Conservation (phyloP, 2,888 invertebrate species). For the Blastobasis lacticolella region DNA sequence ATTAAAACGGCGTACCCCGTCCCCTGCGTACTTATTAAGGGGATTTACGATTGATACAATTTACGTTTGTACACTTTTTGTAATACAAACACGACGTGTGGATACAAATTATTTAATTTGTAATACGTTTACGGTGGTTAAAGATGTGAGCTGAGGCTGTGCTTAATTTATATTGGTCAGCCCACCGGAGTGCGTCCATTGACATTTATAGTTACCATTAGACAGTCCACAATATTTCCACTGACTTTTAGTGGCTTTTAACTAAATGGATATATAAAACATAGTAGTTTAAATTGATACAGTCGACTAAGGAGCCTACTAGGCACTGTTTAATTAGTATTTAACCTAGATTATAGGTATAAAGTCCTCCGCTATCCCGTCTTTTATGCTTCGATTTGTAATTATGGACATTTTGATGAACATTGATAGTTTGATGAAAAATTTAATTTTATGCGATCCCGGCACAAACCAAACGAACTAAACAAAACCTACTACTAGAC, state of each 20-base stretch:
- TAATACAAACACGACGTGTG: constrained; percentile 60
- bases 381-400: no score
- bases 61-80: constrained; percentile 51
- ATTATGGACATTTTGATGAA: no score
- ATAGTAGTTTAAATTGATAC: no score
- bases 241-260: not conserved
- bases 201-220: constrained; percentile 47
- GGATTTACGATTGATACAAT: constrained; percentile 64
- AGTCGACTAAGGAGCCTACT: no score
- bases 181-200: constrained; percentile 25
- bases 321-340: no score
- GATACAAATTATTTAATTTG: constrained; percentile 66
- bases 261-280: not conserved
- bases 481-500: no score
- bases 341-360: no score
- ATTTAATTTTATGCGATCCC: no score
- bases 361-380: no score
- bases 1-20: constrained; percentile 53
- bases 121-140: constrained; percentile 59
- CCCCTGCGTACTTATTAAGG: constrained; percentile 55
- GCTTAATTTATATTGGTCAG: constrained; percentile 44
- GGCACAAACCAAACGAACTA: no score
- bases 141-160: constrained; percentile 30
- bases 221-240: constrained; percentile 18
- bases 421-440: no score